Evolutionary conservation across 2,113 vertebrate species (phyloP), one percentile per base, ranked within the genome.

Genomic region (Melozone crissalis): DNA sequence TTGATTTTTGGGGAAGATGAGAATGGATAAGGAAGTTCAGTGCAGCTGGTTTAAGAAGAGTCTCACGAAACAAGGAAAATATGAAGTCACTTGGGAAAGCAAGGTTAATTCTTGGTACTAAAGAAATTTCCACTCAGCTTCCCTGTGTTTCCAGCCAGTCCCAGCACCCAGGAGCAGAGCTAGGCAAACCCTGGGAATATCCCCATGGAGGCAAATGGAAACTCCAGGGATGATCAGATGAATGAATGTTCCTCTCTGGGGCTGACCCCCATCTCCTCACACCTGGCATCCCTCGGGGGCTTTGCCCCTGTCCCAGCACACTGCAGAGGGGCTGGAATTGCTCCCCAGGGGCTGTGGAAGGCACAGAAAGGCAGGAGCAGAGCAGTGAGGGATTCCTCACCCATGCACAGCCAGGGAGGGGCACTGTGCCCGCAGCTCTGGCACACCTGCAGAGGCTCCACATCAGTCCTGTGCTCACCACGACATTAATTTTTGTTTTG

Each of bases 181-280:
- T 12, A 68, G 24, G 20, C 54, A 28, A n/a, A 55, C 46, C 28
- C 15, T 7, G 14, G 51, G 74, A 28, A 67, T 39, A 21, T 7
- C 19, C 20, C 4, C 15, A 9, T 0, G 1, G 13, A 15, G 3
- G 28, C 33, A 43, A 23, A 27, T 21, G 20, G 37, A 41, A 69
- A 27, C 30, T 22, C 30, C 9, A 5, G 0, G 31, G 30, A 13
- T 26, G 37, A 18, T 18, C 12, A 7, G 78, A 19, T 24, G 7
- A 39, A 24, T 30, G 0, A 23, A 35, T 0, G 1, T 9, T 58
- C 37, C 47, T 44, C 2, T 3, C 33, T 24, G 15, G 4, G 23
- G 26, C 22, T 23, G 65, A 73, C 2, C 13, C n/a, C 22, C 1
- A 0, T 23, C 49, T 67, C 71, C 30, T 26, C 52, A 8, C 24